These are phyloP conservation scores for Drosophila eohydei DNA, from an alignment of 2,888 invertebrate species.

Conservation along the genomic window DNA sequence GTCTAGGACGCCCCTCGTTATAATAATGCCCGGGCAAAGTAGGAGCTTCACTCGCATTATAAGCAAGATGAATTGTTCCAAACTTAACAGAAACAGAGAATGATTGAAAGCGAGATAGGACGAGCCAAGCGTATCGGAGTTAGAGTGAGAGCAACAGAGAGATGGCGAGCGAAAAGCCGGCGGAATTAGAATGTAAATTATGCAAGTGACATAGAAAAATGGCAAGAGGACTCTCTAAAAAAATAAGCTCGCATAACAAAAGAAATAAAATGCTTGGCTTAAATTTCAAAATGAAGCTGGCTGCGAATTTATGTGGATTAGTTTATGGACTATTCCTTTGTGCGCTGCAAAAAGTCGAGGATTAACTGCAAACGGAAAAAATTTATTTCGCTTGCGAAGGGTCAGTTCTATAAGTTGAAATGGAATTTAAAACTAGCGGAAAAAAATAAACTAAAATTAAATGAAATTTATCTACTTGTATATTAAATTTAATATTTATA, in stretches of 20 bases:
- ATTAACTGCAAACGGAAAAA: conserved; percentile 27
- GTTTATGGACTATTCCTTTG: conserved; percentile 26
- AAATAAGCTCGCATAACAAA: conserved; percentile 13
- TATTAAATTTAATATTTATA: no score
- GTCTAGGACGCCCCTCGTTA: conserved; percentile 55
- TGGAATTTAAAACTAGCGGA: background rate
- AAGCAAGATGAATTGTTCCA: conserved; percentile 75
- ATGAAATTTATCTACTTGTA: background rate
- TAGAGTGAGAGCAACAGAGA: background rate
- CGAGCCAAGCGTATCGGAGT: background rate
- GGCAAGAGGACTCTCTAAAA: conserved; percentile 23
- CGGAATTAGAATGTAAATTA: conserved; percentile 76
- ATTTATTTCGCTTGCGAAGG: conserved; percentile 15
- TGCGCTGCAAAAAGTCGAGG: conserved; percentile 28
- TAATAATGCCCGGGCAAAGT: conserved; percentile 64
- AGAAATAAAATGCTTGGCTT: conserved; percentile 46
- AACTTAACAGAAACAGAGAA: conserved; percentile 37
- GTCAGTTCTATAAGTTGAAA: conserved; percentile 1
- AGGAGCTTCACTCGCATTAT: conserved; percentile 53
- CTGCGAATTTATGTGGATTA: conserved; percentile 47
- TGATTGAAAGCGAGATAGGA: conserved; percentile 9
- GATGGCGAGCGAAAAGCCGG: conserved; percentile 43
- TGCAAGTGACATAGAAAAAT: conserved; percentile 68
- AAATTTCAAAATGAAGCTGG: conserved; percentile 46
- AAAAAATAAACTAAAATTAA: background rate